These are phyloP conservation scores for Osmerus eperlanus DNA, from an alignment of 2,113 vertebrate species.

Conservation along the genomic window DNA sequence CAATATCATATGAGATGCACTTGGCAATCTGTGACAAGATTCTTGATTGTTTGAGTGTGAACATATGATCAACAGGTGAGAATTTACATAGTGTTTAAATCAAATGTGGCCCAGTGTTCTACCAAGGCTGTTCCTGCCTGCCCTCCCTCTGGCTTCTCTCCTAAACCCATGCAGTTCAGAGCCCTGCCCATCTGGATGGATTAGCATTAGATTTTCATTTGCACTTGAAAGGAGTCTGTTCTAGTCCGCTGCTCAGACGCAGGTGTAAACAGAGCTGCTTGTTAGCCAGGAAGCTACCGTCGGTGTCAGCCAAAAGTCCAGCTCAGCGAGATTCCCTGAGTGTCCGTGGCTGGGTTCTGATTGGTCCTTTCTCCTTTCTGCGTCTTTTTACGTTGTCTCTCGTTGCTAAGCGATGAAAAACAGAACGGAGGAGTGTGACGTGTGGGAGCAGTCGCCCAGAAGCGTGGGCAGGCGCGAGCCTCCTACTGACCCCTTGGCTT, in stretches of 20 bases:
- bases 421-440: too few species aligned
- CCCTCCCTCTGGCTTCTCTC: constrained; percentile 24
- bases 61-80: too few species aligned
- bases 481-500: constrained; percentile 38
- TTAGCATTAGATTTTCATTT: constrained; percentile 50
- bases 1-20: too few species aligned
- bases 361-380: constrained; percentile 3
- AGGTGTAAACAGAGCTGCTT: constrained; percentile 10
- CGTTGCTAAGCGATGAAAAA: constrained; percentile 26
- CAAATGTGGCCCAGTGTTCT: too few species aligned
- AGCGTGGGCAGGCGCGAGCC: constrained; percentile 35
- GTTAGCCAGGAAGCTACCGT: neutral
- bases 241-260: neutral
- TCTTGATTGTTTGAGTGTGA: too few species aligned
- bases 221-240: constrained; percentile 30
- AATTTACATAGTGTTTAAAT: too few species aligned
- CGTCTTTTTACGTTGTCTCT: constrained; percentile 5
- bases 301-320: neutral
- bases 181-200: constrained; percentile 41
- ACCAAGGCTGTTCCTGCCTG: constrained; percentile 5
- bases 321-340: neutral
- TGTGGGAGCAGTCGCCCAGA: constrained; percentile 20
- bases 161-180: neutral
- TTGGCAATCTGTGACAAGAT: too few species aligned
- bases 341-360: neutral